Base-by-base conservation (phyloP, 1,140 invertebrate species). In the Drosophila setifemur region DNA sequence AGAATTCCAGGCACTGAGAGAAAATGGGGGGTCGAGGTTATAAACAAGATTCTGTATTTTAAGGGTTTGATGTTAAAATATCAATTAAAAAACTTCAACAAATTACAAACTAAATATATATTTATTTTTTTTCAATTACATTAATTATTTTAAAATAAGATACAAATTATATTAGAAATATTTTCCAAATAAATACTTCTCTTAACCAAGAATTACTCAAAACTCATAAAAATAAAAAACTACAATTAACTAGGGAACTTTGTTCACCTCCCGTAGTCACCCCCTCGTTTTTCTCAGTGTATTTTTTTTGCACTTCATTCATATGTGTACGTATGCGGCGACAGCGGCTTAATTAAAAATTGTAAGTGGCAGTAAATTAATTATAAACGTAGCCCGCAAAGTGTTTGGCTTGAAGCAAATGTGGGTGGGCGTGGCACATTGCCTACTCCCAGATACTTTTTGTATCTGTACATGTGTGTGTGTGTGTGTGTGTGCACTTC, bases 341-440 rank as follows among this genome's bases (percentile, higher is more conserved):
- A 47, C 28, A 52, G 66, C 52, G 67, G 79, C 79, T 83, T 83
- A 85, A 83, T 83, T 83, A 83, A 83, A 85, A 83, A 83, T 85
- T 85, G 78, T 83, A 85, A 78, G 78, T 83, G 78, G 78, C 78
- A 83, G 78, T 83, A 83, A 83, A 83, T 83, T 83, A 83, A 83
- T 83, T 83, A 83, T 83, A 83, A 83, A 64, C 78, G 57, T 66
- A 55, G 64, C 73, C 58, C 79, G 64, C 78, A 83, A 83, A 83
- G 78, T 83, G 78, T 83, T 83, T 85, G 79, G 78, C 74, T 74
- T 83, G 68, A 61, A 73, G 58, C 77, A 82, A 39, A 83, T 83
- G 78, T 77, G 78, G 61, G 54, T 35, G 26, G 50, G 68, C 53
- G 61, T 53, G 42, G 16, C 47, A 31, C 19, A 35, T 16, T 5